Percentiles rank a stretch among this genome's conserved stretches.
Evolutionary conservation across 2,888 invertebrate genomes (phyloP).

Genomic region (Onchidella celtica): DNA sequence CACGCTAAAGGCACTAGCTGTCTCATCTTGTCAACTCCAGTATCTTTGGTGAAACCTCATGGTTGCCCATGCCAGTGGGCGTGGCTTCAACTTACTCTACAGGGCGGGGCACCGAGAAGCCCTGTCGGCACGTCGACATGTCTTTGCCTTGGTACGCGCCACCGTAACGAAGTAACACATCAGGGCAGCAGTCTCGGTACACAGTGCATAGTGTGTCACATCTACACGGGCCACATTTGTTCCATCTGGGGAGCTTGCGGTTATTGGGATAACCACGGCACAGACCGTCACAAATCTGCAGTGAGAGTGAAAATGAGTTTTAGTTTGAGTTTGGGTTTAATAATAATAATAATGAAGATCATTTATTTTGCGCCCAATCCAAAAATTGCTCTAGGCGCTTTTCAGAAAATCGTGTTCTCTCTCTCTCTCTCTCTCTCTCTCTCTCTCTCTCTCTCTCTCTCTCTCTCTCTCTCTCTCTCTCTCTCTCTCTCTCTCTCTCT

Average conservation of each 20-base stretch:
- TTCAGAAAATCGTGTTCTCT: too few relatives aligned
- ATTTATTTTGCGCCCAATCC: background rate
- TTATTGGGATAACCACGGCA: background rate
- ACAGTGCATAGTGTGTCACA: constrained; percentile 1
- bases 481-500: too few relatives aligned
- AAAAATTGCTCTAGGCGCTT: too few relatives aligned
- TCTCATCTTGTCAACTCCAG: too few relatives aligned
- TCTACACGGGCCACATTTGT: background rate
- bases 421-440: too few relatives aligned
- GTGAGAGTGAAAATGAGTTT: background rate
- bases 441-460: too few relatives aligned
- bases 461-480: too few relatives aligned
- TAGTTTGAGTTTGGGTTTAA: background rate
- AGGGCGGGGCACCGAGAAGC: too few relatives aligned
- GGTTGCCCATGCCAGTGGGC: too few relatives aligned
- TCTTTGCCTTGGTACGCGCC: background rate
- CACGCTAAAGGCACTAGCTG: too few relatives aligned
- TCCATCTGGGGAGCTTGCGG: background rate
- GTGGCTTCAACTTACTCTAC: too few relatives aligned
- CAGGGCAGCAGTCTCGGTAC: constrained; percentile 15
- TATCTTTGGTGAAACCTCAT: too few relatives aligned
- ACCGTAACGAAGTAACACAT: background rate
- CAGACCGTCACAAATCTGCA: background rate
- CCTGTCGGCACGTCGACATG: background rate
- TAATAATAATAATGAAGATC: background rate